Evolutionary conservation across 1,140 invertebrate genomes (phyloP), one percentile per base, ranked within the genome.

Genomic region (Micrasema minimum): DNA sequence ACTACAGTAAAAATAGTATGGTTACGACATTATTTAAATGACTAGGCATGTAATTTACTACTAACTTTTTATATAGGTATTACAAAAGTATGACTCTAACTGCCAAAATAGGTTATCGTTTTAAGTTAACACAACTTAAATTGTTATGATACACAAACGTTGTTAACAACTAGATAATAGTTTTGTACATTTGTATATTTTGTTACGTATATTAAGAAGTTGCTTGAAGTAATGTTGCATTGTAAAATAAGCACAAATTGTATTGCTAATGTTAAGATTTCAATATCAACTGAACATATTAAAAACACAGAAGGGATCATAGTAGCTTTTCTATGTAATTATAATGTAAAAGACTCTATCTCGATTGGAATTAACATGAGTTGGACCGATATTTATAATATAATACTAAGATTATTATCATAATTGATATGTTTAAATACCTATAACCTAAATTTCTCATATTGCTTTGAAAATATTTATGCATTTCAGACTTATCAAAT

Each of bases 111-210:
- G 41, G 57, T 62, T 62, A 62, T n/a, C 18, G 10, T 18, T 43
- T 35, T n/a, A 31, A 26, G 53, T 57, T 57, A 4, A 31, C 3
- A 57, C 14, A 3, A 41, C 23, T 43, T 62, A 23, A 45, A 22
- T 57, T 11, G 41, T 62, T 62, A 62, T n/a, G n/a, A n/a, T 16
- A 23, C 16, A 5, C 22, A 2, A 62, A 62, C 45, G 38, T 62
- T 43, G 57, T 62, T 62, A 43, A 62, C 22, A 45, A 22, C 23
- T 22, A 43, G n/a, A 22, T 41, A 16, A 0, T 62, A 62, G 38
- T 62, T 62, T 62, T 62, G 57, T 62, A 62, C 38, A 62, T 62
- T 62, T 62, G 57, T 62, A 62, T 45, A 62, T 62, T 62, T 62
- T 62, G 57, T 62, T 62, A 62, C 38, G 22, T 62, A 23, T 16